Evolutionary conservation across 1,140 invertebrate species (phyloP).

Genomic region (Thaumetopoea pityocampa): DNA sequence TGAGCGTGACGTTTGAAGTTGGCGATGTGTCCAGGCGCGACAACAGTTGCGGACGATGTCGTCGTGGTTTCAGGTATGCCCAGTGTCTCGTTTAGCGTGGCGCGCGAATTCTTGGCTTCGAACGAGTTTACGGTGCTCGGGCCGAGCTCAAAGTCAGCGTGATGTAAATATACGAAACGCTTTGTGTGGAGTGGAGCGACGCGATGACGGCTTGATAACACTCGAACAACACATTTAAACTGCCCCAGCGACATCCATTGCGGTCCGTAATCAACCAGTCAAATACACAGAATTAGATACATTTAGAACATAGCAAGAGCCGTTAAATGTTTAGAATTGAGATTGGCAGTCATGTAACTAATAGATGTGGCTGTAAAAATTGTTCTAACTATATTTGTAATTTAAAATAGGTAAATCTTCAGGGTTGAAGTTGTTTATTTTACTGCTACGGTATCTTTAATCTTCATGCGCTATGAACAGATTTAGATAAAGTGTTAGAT

Average conservation of each 20-base stretch:
- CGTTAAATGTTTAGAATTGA: too few relatives aligned
- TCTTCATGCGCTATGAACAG: slow-evolving; percentile 3
- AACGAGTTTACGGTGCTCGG: slow-evolving; percentile 22
- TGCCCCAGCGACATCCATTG: too few relatives aligned
- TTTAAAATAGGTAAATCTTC: slow-evolving; percentile 6
- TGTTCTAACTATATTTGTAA: slow-evolving; percentile 4
- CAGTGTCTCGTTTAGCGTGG: slow-evolving; percentile 25
- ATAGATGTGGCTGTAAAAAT: slow-evolving; percentile 1
- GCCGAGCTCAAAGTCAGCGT: slow-evolving; percentile 20
- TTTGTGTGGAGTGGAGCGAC: slow-evolving; percentile 12
- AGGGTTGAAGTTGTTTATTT: slow-evolving; percentile 8
- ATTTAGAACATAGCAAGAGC: too few relatives aligned
- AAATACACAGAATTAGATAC: too few relatives aligned
- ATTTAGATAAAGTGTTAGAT: background rate
- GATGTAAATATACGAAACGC: slow-evolving; percentile 10
- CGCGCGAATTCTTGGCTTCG: slow-evolving; percentile 30
- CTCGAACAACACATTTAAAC: background rate
- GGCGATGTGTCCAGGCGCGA: slow-evolving; percentile 37
- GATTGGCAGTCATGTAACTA: too few relatives aligned
- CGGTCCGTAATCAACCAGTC: too few relatives aligned
- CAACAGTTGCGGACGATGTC: slow-evolving; percentile 36
- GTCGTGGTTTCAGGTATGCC: slow-evolving; percentile 57
- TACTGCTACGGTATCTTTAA: background rate
- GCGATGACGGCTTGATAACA: background rate
- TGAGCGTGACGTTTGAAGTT: slow-evolving; percentile 32